phyloP scores from a whole-genome alignment of 2,113 vertebrate genomes.

The Alosa alosa region DNA sequence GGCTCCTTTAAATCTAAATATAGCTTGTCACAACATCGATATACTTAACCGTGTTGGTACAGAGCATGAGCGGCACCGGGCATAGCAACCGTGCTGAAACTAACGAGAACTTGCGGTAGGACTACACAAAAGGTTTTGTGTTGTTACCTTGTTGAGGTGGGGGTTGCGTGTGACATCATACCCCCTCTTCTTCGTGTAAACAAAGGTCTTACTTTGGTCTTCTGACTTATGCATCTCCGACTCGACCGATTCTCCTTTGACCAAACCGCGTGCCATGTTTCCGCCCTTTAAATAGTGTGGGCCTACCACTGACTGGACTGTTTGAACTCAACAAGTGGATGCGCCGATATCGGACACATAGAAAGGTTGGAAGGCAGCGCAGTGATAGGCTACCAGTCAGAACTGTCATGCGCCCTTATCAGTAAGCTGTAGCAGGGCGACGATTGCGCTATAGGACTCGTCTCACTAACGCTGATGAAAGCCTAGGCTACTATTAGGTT shows the following conservation, averaged over 20 bases:
- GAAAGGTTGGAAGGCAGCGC: not conserved
- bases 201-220: slow-evolving; percentile 55
- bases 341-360: slow-evolving; percentile 35
- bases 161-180: slow-evolving; percentile 81
- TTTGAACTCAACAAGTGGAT: slow-evolving; percentile 64
- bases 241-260: slow-evolving; percentile 67
- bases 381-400: slow-evolving; percentile 8
- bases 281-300: slow-evolving; percentile 66
- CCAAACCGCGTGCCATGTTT: slow-evolving; percentile 66
- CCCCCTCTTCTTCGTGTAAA: slow-evolving; percentile 79
- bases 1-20: slow-evolving; percentile 73
- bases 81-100: slow-evolving; percentile 22
- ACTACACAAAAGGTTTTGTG: not conserved
- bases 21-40: slow-evolving; percentile 61
- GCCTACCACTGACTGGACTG: slow-evolving; percentile 46
- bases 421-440: not conserved
- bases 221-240: slow-evolving; percentile 66
- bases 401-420: slow-evolving; percentile 3
- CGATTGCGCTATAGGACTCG: not conserved
- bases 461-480: not conserved
- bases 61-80: not conserved
- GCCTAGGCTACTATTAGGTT: not conserved
- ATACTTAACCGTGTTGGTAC: slow-evolving; percentile 39
- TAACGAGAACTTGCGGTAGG: not conserved
- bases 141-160: slow-evolving; percentile 82